Evolutionary conservation across 2,113 vertebrate species (phyloP), one percentile per base, ranked within the genome.

Genomic region (Columbina picui): DNA sequence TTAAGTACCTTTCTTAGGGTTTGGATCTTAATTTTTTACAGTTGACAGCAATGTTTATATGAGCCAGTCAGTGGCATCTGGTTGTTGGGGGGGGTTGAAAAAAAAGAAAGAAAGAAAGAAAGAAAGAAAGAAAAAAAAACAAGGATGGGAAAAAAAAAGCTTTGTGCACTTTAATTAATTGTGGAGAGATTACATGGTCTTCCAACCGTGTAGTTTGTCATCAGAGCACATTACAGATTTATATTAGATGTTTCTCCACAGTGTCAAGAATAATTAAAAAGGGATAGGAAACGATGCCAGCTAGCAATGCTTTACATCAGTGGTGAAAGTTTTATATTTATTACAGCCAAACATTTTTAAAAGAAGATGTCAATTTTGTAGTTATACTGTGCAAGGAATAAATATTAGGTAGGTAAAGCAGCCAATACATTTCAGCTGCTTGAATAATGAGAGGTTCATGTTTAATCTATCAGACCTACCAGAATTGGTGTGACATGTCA

Each of bases 161-260:
- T 98, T 98, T 97, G 98, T 98, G 98, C 98, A 98, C 98, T 99
- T 99, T 99, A 99, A 99, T 99, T 99, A 99, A 99, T 99, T 99
- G 99, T 98, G 98, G 98, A 98, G 98, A 99, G 99, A 99, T 99
- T 99, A 99, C 99, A 99, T 99, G 99, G 99, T 99, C 99, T 99
- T 99, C 98, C 99, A 99, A 99, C 98, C 99, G 98, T 99, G 99
- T 99, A 99, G 99, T 99, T 99, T 99, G 99, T 99, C 99, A 99
- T 99, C 99, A 99, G 99, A 98, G 98, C 98, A 98, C 99, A 99
- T 99, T 99, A 99, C 99, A 99, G 99, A 99, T 99, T 99, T 99
- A 99, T 99, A 99, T 99, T 99, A 99, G 99, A 99, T 99, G 99
- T 99, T 99, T 99, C 99, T 99, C 99, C 98, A 99, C 98, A 99